These are phyloP conservation scores for Phyllopteryx taeniolatus DNA, from an alignment of 2,113 vertebrate genomes.

Conservation along the genomic window DNA sequence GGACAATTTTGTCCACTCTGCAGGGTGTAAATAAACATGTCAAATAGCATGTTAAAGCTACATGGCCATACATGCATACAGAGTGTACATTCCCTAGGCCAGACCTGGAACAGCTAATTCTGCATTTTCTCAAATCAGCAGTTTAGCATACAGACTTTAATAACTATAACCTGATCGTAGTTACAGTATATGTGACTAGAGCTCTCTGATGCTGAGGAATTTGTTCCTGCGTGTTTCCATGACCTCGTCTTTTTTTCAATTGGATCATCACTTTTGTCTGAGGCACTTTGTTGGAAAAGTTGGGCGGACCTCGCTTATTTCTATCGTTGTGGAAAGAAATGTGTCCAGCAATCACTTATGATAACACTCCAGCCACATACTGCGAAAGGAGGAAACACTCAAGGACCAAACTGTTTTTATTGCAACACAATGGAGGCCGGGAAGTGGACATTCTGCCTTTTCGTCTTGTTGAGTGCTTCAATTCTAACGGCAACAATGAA, in stretches of 20 bases:
- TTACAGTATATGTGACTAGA: slow-evolving; percentile 9
- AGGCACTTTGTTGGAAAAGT: slow-evolving; percentile 17
- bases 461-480: slow-evolving; percentile 24
- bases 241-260: slow-evolving; percentile 9
- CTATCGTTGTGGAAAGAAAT: not conserved
- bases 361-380: not conserved
- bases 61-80: not conserved
- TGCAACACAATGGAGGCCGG: slow-evolving; percentile 5
- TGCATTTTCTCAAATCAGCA: slow-evolving; percentile 3
- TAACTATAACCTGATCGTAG: not conserved
- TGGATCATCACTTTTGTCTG: slow-evolving; percentile 7
- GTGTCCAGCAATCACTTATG: not conserved
- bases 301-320: slow-evolving; percentile 6
- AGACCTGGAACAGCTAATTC: slow-evolving; percentile 11
- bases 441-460: slow-evolving; percentile 15
- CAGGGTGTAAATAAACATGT: slow-evolving; percentile 23
- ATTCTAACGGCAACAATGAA: slow-evolving; percentile 3
- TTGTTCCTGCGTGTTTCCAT: not conserved
- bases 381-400: not conserved
- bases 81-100: not conserved
- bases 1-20: slow-evolving; percentile 5
- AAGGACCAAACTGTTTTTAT: not conserved
- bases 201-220: slow-evolving; percentile 27
- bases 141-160: not conserved
- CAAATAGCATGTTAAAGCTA: slow-evolving; percentile 23